Percentiles rank a stretch among this genome's conserved stretches.
phyloP scores from a whole-genome alignment of 2,888 invertebrate species.

The Norana najaformis region DNA sequence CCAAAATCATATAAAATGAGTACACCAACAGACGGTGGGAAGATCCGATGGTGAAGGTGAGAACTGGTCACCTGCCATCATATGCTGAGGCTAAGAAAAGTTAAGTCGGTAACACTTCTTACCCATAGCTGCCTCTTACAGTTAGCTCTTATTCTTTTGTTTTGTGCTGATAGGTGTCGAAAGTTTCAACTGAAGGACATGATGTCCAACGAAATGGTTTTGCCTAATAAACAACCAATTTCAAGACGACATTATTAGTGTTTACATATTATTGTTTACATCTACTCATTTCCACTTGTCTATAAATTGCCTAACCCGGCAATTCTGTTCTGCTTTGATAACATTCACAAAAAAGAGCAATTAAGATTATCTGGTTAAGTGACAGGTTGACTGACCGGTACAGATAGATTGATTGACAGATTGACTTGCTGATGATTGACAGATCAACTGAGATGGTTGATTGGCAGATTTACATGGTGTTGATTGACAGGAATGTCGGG shows the following conservation, averaged over 20 bases:
- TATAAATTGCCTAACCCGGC: not conserved
- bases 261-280: not conserved
- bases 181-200: no score
- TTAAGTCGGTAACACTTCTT: no score
- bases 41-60: not conserved
- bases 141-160: no score
- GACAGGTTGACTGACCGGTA: not conserved
- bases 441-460: no score
- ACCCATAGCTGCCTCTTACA: no score
- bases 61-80: no score
- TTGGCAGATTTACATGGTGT: not conserved
- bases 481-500: slow-evolving; percentile 33
- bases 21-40: not conserved
- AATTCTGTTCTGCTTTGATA: not conserved
- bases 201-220: no score
- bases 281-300: not conserved
- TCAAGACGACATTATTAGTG: no score
- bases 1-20: not conserved
- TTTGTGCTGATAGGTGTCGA: no score
- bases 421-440: not conserved
- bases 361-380: not conserved
- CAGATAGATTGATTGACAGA: not conserved
- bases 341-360: not conserved
- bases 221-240: not conserved
- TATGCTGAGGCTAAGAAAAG: no score